Percentiles rank a stretch among this genome's conserved stretches.
These are phyloP conservation scores for Heliocidaris erythrogramma DNA, from an alignment of 35 echinoderm and acorn worm genomes.

Conservation along the genomic window DNA sequence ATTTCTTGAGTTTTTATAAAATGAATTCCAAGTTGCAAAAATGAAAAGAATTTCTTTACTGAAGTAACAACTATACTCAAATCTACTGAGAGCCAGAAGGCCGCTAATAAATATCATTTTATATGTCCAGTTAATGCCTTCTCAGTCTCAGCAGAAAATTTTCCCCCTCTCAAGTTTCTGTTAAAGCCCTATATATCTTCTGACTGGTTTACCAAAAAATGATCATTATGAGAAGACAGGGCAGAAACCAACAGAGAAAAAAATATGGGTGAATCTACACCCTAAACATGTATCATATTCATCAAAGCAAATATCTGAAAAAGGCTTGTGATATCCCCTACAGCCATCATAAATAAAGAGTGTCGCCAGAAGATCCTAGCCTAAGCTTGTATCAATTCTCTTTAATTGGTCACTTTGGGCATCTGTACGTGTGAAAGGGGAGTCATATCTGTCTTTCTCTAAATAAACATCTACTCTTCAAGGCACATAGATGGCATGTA, in stretches of 20 bases:
- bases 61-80: not conserved
- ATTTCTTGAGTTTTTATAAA: too few relatives aligned
- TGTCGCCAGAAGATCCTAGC: conserved; percentile 16
- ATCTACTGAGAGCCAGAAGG: not conserved
- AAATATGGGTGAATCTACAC: conserved; percentile 5
- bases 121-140: not conserved
- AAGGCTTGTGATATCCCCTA: not conserved
- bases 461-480: conserved; percentile 21
- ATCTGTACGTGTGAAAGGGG: not conserved
- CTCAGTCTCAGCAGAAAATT: not conserved
- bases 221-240: not conserved
- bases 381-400: not conserved
- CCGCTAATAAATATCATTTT: not conserved
- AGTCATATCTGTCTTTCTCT: not conserved
- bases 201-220: not conserved
- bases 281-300: conserved; percentile 5
- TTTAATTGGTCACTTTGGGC: conserved; percentile 33
- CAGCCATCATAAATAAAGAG: conserved; percentile 30
- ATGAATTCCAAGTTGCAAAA: too few relatives aligned
- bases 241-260: not conserved
- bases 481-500: not conserved
- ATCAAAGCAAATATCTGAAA: not conserved
- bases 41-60: not conserved
- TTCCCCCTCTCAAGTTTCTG: not conserved
- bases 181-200: not conserved